Base-by-base conservation (phyloP, 2,113 vertebrate genomes). In the Leptosomus discolor region DNA sequence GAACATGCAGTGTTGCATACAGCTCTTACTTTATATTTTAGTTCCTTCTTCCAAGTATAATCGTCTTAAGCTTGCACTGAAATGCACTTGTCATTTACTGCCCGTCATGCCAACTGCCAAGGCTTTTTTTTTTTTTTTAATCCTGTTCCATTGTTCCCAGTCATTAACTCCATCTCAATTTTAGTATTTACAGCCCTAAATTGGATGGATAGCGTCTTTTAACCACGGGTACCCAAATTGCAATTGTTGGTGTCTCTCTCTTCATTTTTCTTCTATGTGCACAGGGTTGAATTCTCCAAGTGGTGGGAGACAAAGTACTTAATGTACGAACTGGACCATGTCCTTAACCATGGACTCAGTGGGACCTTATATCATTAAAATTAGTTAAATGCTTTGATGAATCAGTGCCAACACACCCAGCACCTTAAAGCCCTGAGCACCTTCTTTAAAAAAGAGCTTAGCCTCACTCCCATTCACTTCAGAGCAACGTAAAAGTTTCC, bases 51-150 rank as follows among this genome's bases (percentile, higher is more conserved):
- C 63, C 77, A 91, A 80, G 54, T 67, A 64, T 68, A 94, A 93
- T 92, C 30, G 5, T 84, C 85, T 94, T 89, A 85, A 88, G 81
- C 78, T 73, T 79, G 69, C 81, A 91, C 50, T 82, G 77, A 94
- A 92, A 97, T 79, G 70, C 80, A 76, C 85, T 95, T 91, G 89
- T 92, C 87, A 69, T 91, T 92, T 94, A 88, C 80, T 92, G 77
- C 65, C 94, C 67, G 69, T 88, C 67, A 12, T 82, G 61, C 82
- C 87, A 97, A 87, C 57, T 7, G 29, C 79, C 86, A 71, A 57
- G 37, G 64, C 41, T 81, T 36, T 61, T 58, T 64, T 34, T 41
- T n/a, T n/a, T n/a, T n/a, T 41, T 56, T 34, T 43, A 95, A 95
- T 81, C 84, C 73, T 8, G 12, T 71, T 90, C 60, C 6, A 6